Evolutionary conservation across 2,888 invertebrate genomes (phyloP), one percentile per base, ranked within the genome.

Genomic region (Hydrotaea diabolus): DNA sequence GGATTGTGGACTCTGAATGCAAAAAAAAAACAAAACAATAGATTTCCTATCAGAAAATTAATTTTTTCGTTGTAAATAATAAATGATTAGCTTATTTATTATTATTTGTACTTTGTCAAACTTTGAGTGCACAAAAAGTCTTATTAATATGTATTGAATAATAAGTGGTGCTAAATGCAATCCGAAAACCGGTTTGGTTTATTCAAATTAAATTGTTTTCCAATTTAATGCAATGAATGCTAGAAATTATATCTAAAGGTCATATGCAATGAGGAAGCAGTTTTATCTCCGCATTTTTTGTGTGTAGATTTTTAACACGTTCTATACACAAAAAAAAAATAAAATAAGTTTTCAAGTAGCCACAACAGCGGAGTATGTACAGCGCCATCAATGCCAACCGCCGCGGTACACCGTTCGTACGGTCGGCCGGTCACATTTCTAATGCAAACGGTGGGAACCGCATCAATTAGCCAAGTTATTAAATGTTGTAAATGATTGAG

Each of bases 401-500:
- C n/a, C n/a, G n/a, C n/a, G n/a, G n/a, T n/a, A n/a, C n/a, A n/a
- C n/a, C n/a, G n/a, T n/a, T n/a, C n/a, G n/a, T n/a, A 49, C 46
- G n/a, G 17, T 17, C 17, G 8, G 73, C 11, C 13, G 39, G 13
- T 26, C 23, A 39, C 49, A 59, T 69, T 73, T 73, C 26, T 23
- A 49, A 49, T 59, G 74, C 15, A 71, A 64, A 59, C 49, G 74
- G 23, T 80, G 74, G 59, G 79, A 82, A 80, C 82, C 77, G 72
- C 77, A 62, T 31, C 82, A 82, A 79, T 82, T 82, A 80, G 79
- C 79, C 82, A 82, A 85, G 77, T 85, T 85, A 82, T 79, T 82
- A 85, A 82, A 71, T 71, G 76, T 73, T 85, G 21, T 82, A 79
- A 75, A 75, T 73, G 75, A 84, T 78, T 66, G n/a, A n/a, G n/a